phyloP scores from a whole-genome alignment of 2,888 invertebrate species.

The Drosophila borealis region DNA sequence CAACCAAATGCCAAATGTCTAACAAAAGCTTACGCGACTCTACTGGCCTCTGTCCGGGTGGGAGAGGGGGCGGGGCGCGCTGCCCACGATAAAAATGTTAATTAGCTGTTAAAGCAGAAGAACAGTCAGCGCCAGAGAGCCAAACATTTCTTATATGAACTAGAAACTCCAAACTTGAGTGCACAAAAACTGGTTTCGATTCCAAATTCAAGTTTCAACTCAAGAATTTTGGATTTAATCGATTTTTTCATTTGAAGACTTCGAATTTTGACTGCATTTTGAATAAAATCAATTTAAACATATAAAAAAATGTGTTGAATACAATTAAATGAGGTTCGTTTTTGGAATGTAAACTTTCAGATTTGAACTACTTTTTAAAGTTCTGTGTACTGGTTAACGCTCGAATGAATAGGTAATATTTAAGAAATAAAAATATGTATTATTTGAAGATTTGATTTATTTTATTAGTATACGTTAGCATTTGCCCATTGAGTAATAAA shows the following conservation, averaged over 20 bases:
- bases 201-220: constrained; percentile 14
- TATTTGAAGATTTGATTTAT: no score
- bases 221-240: constrained; percentile 53
- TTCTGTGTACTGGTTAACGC: background rate
- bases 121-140: background rate
- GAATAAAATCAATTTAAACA: background rate
- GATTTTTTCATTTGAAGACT: constrained; percentile 16
- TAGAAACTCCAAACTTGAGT: constrained; percentile 14
- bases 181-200: constrained; percentile 40
- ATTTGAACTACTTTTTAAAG: background rate
- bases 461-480: constrained; percentile 4
- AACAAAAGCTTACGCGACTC: constrained; percentile 37
- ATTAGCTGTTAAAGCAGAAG: constrained; percentile 40
- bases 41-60: background rate
- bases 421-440: background rate
- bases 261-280: constrained; percentile 8
- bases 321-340: no score
- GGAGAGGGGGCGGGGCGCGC: background rate
- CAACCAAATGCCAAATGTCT: constrained; percentile 60
- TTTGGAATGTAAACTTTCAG: background rate
- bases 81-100: constrained; percentile 43
- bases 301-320: background rate
- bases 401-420: background rate
- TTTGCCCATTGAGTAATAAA: background rate
- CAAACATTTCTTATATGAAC: background rate